Evolutionary conservation across 2,797 vertebrate genomes (phyloP).

Genomic region (Apogon talboti): DNA sequence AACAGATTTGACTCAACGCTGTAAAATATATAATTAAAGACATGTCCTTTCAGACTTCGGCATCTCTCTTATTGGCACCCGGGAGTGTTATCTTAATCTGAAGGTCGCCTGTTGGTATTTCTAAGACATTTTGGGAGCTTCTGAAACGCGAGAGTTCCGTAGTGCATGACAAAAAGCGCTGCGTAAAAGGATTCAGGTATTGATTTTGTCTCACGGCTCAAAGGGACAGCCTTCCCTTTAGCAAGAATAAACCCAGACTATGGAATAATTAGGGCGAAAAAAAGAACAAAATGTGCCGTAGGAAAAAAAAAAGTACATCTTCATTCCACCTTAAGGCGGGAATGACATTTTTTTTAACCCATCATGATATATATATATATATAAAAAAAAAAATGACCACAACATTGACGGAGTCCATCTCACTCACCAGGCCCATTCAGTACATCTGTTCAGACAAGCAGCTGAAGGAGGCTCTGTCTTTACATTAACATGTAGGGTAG

Average conservation of each 20-base stretch:
- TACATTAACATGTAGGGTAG: slow-evolving; percentile 67
- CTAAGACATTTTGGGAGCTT: neutral
- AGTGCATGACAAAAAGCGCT: no score
- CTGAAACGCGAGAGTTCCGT: no score
- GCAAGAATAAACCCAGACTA: neutral
- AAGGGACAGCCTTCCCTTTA: neutral
- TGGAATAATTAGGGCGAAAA: neutral
- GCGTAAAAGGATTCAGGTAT: no score
- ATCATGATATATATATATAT: no score
- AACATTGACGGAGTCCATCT: neutral
- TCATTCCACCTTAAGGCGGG: neutral
- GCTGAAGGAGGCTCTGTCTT: slow-evolving; percentile 35
- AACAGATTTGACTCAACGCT: neutral
- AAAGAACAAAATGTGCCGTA: neutral
- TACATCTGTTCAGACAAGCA: slow-evolving; percentile 36
- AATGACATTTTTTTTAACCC: neutral
- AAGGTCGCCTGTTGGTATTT: slow-evolving; percentile 2
- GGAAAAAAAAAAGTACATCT: neutral
- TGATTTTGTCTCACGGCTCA: no score
- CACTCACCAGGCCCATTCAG: slow-evolving; percentile 22
- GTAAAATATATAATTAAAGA: neutral
- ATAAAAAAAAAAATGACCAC: slow-evolving; percentile 7
- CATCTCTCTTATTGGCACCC: neutral
- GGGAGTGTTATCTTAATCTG: neutral
- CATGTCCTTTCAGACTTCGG: neutral